A percentile compares a stretch with the other conserved stretches of the same genome.
These are phyloP conservation scores for Trichosurus vulpecula DNA, from an alignment of 2,797 vertebrate genomes.

Conservation along the genomic window DNA sequence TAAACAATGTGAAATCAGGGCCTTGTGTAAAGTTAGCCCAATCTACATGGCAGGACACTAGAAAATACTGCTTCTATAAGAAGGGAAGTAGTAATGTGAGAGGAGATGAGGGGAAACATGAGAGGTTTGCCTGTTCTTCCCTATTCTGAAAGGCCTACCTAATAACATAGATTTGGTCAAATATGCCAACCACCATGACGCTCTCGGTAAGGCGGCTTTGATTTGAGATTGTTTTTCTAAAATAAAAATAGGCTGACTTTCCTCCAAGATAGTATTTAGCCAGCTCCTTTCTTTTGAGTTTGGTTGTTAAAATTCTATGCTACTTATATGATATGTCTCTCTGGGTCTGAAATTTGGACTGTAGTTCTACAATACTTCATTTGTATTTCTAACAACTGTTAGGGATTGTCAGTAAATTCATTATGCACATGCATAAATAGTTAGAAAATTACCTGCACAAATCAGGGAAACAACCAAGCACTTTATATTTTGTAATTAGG, in stretches of 20 bases:
- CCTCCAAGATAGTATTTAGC: slow-evolving; percentile 29
- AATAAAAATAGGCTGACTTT: neutral
- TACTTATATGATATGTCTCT: slow-evolving; percentile 30
- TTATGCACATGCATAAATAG: slow-evolving; percentile 74
- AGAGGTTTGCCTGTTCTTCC: slow-evolving; percentile 27
- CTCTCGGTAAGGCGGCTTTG: neutral
- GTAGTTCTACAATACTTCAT: slow-evolving; percentile 67
- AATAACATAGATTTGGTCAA: neutral
- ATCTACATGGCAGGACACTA: neutral
- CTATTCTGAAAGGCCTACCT: neutral
- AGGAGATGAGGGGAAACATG: neutral
- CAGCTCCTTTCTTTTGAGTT: slow-evolving; percentile 21
- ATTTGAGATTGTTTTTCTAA: neutral
- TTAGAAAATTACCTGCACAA: slow-evolving; percentile 70
- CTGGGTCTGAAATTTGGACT: slow-evolving; percentile 52
- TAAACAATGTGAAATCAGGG: neutral
- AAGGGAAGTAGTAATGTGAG: neutral
- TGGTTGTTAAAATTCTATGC: slow-evolving; percentile 23
- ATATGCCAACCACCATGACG: neutral
- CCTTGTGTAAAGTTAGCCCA: neutral
- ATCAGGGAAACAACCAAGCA: slow-evolving; percentile 63
- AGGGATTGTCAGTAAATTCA: slow-evolving; percentile 63
- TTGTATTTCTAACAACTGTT: slow-evolving; percentile 71
- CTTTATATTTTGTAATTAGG: slow-evolving; percentile 68
- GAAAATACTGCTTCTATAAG: neutral